These are phyloP conservation scores for Adelphocoris suturalis DNA, from an alignment of 2,888 invertebrate species.

Conservation along the genomic window DNA sequence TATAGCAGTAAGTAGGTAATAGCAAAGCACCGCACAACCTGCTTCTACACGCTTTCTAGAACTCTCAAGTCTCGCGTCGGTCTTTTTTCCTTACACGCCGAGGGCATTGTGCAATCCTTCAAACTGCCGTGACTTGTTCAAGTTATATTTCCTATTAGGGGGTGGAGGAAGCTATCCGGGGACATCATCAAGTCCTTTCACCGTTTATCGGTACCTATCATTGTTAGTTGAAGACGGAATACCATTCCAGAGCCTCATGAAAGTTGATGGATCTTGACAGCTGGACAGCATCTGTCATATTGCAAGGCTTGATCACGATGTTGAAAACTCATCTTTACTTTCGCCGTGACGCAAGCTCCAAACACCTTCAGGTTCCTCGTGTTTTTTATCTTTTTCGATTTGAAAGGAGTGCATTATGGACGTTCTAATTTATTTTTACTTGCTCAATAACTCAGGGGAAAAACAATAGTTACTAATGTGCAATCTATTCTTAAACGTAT, in stretches of 20 bases:
- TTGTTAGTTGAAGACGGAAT: background rate
- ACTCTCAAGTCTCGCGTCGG: background rate
- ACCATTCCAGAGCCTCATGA: background rate
- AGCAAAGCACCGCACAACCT: background rate
- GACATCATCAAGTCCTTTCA: slow-evolving; percentile 21
- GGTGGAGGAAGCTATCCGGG: background rate
- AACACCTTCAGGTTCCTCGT: background rate
- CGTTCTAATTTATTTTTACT: background rate
- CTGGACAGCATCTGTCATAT: slow-evolving; percentile 4
- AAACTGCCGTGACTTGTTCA: slow-evolving; percentile 13
- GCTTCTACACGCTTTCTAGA: slow-evolving; percentile 24
- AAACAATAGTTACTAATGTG: too few species aligned
- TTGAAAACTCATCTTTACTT: slow-evolving; percentile 26
- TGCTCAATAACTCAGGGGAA: background rate
- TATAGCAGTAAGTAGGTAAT: background rate
- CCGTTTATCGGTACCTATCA: background rate
- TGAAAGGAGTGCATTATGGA: too few species aligned
- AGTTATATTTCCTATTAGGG: background rate
- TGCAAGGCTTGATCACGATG: background rate
- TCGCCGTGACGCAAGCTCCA: background rate
- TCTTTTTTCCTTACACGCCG: background rate
- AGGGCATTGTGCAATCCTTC: slow-evolving; percentile 20
- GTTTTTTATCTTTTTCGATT: too few species aligned
- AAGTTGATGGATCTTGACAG: slow-evolving; percentile 16
- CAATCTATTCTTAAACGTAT: too few species aligned